Base-by-base conservation (phyloP, 2,888 invertebrate species). In the Andrena haemorrhoa region DNA sequence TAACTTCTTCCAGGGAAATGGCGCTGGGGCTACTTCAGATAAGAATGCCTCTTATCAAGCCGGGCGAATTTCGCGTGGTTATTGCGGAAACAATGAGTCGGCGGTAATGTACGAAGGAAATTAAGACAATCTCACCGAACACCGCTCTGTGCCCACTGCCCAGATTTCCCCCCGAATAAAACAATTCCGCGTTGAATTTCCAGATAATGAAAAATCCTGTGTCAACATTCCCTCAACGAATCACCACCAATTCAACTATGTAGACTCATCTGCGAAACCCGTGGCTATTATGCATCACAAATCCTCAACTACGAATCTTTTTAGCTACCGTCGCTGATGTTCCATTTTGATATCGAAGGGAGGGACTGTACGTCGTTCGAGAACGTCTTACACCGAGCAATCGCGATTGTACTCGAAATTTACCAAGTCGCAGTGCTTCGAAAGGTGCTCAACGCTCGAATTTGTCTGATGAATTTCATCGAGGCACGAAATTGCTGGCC, bases 1-100 rank as follows among this genome's bases (percentile, higher is more conserved):
- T 77, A 82, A 78, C 82, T 83, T 82, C 75, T 82, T 72, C 72
- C 51, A 68, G 56, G 73, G 60, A 71, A 61, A 86, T 86, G 61
- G 60, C 60, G 41, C 56, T 16, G 53, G 33, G 61, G 70, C 64
- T 72, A 69, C 74, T 66, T 51, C 41, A 80, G 85, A 83, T 79
- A 83, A 79, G 75, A 75, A 76, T 53, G 35, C 26, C 73, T 71
- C 33, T 71, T 75, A 72, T 76, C 77, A n/a, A 7, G 2, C 16
- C 10, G n/a, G 8, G 33, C 33, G 72, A 72, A 82, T 69, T 61
- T 66, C 51, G 16, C n/a, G 16, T 2, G 8, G 61, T 65, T 70
- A 75, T 61, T 73, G 29, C 16, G 29, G 29, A 51, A 41, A 73
- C 51, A 61, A 69, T 29, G 35, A 66, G 64, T 20, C 33, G 23